Base-by-base conservation (phyloP, 2,797 vertebrate species). In the Cercopithecus mitis region DNA sequence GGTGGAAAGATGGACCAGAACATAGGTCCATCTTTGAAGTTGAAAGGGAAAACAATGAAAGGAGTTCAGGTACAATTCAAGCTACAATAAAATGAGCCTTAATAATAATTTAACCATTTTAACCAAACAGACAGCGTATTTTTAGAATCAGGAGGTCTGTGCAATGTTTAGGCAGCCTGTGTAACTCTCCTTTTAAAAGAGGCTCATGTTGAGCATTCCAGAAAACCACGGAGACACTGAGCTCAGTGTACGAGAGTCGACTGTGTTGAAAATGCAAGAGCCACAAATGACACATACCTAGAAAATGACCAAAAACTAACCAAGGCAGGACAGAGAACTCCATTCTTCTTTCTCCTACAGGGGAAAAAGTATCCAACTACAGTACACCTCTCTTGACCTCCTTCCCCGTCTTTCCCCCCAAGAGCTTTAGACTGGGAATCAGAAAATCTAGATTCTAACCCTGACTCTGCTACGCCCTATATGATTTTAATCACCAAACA, bases 221-320 rank as follows among this genome's bases (percentile, higher is more conserved):
- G 86, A 93, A 98, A 97, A 96, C 93, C 96, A 80, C 25, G 0
- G 83, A 93, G 86, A 90, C 77, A 12, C 96, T 90, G 75, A 91
- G 87, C 87, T 96, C 64, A 72, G 90, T n/a, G 75, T 30, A 88
- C 77, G 96, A 88, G 89, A 87, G 93, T 86, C 4, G 30, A 20
- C 90, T 97, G 84, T 95, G 81, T 92, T 94, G 82, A 92, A 97
- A 94, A 86, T 36, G 24, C 61, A 90, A 81, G 87, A 92, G 93
- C 91, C 97, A 97, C 96, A 93, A 97, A 95, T 83, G 91, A 95
- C 97, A 96, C 94, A 96, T 94, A 94, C 94, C 97, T 92, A 94
- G 90, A 88, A 97, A 92, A 97, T 92, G 94, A 95, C 88, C 83
- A 25, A 93, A 94, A 80, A 39, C 83, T 36, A 87, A 88, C 84